Evolutionary conservation across 2,888 invertebrate species (phyloP).

Genomic region (Dasypolia templi): DNA sequence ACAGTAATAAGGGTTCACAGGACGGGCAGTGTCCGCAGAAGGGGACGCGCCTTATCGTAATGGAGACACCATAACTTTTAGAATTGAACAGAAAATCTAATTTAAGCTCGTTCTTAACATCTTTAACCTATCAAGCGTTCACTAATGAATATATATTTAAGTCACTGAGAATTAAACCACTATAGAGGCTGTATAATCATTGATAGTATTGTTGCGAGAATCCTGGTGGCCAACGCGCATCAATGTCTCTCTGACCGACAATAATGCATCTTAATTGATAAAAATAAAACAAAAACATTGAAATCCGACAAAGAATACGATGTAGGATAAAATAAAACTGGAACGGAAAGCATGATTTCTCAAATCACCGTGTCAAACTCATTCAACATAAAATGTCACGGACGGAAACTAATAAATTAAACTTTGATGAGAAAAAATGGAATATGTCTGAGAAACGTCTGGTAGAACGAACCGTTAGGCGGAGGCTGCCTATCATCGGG

Average conservation of each 20-base stretch:
- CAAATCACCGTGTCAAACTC: conserved; percentile 33
- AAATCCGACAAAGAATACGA: neutral
- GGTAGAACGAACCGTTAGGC: conserved; percentile 42
- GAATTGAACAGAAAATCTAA: neutral
- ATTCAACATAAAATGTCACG: conserved; percentile 26
- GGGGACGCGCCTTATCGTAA: neutral
- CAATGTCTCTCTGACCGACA: neutral
- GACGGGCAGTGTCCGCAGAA: neutral
- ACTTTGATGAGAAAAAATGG: conserved; percentile 42
- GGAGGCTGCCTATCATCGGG: conserved; percentile 18
- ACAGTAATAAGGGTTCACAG: neutral
- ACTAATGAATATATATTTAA: neutral
- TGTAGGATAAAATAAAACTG: conserved; percentile 5
- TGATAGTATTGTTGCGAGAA: too few species aligned
- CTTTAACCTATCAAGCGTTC: neutral
- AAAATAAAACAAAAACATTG: neutral
- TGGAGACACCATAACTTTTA: neutral
- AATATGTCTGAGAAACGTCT: conserved; percentile 48
- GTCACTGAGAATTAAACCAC: too few species aligned
- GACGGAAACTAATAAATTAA: conserved; percentile 47
- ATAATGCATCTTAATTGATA: neutral
- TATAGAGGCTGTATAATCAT: too few species aligned
- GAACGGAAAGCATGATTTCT: conserved; percentile 34
- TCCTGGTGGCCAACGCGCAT: neutral
- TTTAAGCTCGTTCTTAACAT: neutral